Percentiles rank a stretch among this genome's conserved stretches.
Conservation (phyloP, 2,888 invertebrate species). For the Pseudoips prasinana region DNA sequence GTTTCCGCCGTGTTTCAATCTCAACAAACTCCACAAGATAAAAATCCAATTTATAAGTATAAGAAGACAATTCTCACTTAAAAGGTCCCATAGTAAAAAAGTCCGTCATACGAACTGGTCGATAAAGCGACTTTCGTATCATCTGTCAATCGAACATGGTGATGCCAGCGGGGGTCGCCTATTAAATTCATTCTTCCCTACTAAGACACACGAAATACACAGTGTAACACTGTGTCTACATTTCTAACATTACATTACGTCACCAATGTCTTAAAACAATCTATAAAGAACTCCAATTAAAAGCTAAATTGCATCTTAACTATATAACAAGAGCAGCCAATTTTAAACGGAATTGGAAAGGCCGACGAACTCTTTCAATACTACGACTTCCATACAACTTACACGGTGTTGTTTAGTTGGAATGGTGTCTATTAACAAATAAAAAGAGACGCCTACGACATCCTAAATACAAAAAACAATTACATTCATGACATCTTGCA, state of each 20-base stretch:
- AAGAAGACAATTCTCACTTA: conserved; percentile 72
- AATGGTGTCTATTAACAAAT: conserved; percentile 42
- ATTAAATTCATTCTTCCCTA: conserved; percentile 57
- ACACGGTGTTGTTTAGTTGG: conserved; percentile 27
- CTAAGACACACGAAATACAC: conserved; percentile 23
- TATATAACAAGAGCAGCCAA: no score
- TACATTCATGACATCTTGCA: conserved; percentile 56
- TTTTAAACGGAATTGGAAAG: no score
- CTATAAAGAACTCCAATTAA: no score
- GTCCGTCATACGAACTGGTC: conserved; percentile 46
- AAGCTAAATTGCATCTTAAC: no score
- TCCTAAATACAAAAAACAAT: conserved; percentile 60
- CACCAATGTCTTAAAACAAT: no score
- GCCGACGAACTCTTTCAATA: no score
- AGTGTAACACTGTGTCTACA: conserved; percentile 8
- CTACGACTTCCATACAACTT: conserved; percentile 2
- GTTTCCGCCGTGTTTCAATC: conserved; percentile 38
- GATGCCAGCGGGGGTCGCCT: conserved; percentile 61
- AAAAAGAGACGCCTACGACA: conserved; percentile 51
- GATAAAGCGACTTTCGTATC: conserved; percentile 59
- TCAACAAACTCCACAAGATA: conserved; percentile 45
- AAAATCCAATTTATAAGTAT: conserved; percentile 63
- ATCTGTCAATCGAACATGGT: conserved; percentile 73
- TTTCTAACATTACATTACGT: no score
- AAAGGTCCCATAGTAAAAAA: conserved; percentile 57